phyloP scores from a whole-genome alignment of 2,888 invertebrate species.

The Cataglyphis albicans region DNA sequence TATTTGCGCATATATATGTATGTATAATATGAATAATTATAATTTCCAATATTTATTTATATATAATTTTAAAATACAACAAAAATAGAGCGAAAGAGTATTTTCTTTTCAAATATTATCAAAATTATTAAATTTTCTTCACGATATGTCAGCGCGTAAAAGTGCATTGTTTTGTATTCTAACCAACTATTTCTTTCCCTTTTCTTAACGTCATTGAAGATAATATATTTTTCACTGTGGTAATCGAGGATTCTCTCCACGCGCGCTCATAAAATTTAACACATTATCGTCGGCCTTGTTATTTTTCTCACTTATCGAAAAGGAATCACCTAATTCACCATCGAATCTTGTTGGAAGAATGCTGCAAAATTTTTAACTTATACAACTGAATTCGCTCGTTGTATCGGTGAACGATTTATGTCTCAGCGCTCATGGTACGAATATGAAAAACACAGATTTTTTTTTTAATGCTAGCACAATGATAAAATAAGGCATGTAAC shows the following conservation, averaged over 20 bases:
- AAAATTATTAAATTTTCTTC: slow-evolving; percentile 4
- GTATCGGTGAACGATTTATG: slow-evolving; percentile 19
- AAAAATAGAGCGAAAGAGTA: background rate
- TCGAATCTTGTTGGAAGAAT: slow-evolving; percentile 1
- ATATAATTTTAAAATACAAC: background rate
- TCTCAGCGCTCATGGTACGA: background rate
- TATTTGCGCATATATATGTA: too few relatives aligned
- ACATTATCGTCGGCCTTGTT: background rate
- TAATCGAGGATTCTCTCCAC: background rate
- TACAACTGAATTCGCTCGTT: background rate
- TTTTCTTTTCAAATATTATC: background rate
- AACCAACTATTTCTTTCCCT: background rate
- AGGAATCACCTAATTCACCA: slow-evolving; percentile 28
- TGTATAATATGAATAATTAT: background rate
- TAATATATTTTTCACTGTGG: slow-evolving; percentile 14
- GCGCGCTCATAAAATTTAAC: background rate
- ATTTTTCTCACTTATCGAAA: slow-evolving; percentile 15
- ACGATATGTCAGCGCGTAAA: background rate
- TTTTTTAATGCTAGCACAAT: background rate
- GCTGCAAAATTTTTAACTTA: slow-evolving; percentile 10
- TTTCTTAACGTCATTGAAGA: background rate
- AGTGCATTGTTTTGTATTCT: background rate
- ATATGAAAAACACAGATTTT: background rate
- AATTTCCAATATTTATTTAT: background rate
- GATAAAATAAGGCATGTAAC: background rate